Evolutionary conservation across 2,113 vertebrate species (phyloP), one percentile per base, ranked within the genome.

Genomic region (Notiomystis cincta): DNA sequence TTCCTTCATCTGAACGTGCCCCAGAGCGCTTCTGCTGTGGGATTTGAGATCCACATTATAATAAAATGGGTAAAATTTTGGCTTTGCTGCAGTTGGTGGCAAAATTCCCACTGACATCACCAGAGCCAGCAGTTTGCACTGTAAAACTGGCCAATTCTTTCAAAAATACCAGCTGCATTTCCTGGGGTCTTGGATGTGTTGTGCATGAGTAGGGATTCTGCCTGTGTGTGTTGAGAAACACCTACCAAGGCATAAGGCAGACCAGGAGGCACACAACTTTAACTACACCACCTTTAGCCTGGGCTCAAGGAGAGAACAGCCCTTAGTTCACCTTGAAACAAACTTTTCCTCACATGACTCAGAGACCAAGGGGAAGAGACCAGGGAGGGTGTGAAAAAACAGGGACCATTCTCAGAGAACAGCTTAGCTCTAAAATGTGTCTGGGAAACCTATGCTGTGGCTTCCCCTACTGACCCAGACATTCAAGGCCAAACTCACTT

Each of bases 111-210:
- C 77, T 82, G 89, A 95, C 80, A 95, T 89, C 80, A 95, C 87
- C 80, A 82, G 81, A 91, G 94, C 91, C 95, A 97, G 89, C 89
- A 96, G 93, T 95, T 97, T 89, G 57, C 89, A 78, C 77, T 94
- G 61, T 83, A 93, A 89, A 96, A 91, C 91, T 82, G 73, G 91
- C 93, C 87, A 91, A 94, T 79, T 82, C 81, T 91, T 87, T 90
- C 30, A 89, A 91, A 96, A 92, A 95, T 78, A 85, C 96, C 95
- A 95, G 90, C 93, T 96, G 96, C 90, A 96, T 96, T 96, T 96
- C 96, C 95, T 95, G 92, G 67, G 76, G 88, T 95, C 86, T 93
- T 96, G 93, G 88, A 90, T 75, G n/a, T 40, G 45, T 62, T 96
- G 60, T 84, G 11, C 64, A 69, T 22, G 53, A 87, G 76, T 14